Conservation (phyloP, 2,888 invertebrate genomes). For the Cheilosia urbana region DNA sequence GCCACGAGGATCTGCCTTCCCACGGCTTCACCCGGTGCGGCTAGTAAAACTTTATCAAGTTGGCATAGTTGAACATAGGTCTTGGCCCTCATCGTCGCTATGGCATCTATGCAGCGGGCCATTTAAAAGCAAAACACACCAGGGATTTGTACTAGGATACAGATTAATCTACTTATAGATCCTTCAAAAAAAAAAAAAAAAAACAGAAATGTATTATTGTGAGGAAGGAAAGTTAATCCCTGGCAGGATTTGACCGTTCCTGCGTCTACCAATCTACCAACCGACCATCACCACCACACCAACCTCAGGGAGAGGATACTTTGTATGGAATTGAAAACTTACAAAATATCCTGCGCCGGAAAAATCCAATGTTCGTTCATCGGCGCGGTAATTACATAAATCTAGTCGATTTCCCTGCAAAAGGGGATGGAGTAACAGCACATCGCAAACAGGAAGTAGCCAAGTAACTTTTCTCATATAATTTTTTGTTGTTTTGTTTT, state of each 20-base stretch:
- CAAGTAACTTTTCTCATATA: slow-evolving; percentile 58
- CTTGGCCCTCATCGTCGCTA: slow-evolving; percentile 5
- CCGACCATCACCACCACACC: too few species aligned
- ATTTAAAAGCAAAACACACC: slow-evolving; percentile 32
- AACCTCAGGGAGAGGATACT: not conserved
- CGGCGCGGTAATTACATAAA: slow-evolving; percentile 68
- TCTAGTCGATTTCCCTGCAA: slow-evolving; percentile 53
- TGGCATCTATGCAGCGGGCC: slow-evolving; percentile 6
- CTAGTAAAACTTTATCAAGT: slow-evolving; percentile 56
- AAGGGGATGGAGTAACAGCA: slow-evolving; percentile 48
- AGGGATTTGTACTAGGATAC: slow-evolving; percentile 52
- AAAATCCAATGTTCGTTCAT: slow-evolving; percentile 42
- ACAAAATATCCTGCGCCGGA: slow-evolving; percentile 37
- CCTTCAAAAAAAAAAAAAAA: not conserved
- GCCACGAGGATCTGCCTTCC: too few species aligned
- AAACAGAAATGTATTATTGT: slow-evolving; percentile 27
- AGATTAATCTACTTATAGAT: slow-evolving; percentile 66
- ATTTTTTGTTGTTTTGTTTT: slow-evolving; percentile 21
- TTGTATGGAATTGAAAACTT: slow-evolving; percentile 42
- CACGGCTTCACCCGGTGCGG: not conserved
- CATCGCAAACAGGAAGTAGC: slow-evolving; percentile 56
- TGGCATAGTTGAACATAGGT: slow-evolving; percentile 42
- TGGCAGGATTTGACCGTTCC: not conserved
- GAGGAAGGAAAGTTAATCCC: slow-evolving; percentile 43
- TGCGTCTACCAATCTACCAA: not conserved